A percentile compares a stretch with the other conserved stretches of the same genome.
Conservation (phyloP, 1,140 invertebrate genomes). For the Drosophila sulfurigaster region DNA sequence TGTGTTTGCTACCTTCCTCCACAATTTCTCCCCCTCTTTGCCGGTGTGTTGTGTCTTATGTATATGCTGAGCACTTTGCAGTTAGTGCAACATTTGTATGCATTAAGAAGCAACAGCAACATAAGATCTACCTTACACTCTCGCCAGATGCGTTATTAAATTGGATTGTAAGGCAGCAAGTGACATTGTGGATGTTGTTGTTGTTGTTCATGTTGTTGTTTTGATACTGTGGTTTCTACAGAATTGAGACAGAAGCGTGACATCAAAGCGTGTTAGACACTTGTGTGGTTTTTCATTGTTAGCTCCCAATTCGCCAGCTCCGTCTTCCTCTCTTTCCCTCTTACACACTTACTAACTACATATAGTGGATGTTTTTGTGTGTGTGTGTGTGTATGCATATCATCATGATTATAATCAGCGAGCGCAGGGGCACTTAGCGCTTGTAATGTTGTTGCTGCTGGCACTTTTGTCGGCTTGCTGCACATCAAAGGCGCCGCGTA, state of each 20-base stretch:
- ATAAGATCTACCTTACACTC: conserved; percentile 45
- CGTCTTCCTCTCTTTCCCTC: background rate
- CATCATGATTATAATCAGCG: conserved; percentile 76
- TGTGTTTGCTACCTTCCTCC: conserved; percentile 10
- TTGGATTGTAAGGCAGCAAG: conserved; percentile 24
- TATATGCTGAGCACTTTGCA: conserved; percentile 61
- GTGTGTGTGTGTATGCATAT: conserved; percentile 60
- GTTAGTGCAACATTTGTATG: conserved; percentile 77
- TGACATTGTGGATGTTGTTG: conserved; percentile 1
- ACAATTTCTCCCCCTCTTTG: background rate
- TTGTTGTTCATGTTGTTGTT: background rate
- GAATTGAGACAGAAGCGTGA: conserved; percentile 17
- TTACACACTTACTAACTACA: background rate
- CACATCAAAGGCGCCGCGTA: conserved; percentile 81
- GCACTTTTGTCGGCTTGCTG: conserved; percentile 78
- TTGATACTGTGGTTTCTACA: conserved; percentile 13
- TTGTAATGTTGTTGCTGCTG: conserved; percentile 75
- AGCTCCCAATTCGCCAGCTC: conserved; percentile 10
- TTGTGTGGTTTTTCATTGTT: conserved; percentile 48
- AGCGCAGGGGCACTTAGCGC: conserved; percentile 71
- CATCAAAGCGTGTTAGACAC: conserved; percentile 51
- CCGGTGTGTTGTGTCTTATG: background rate
- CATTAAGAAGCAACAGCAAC: conserved; percentile 59
- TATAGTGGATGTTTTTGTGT: conserved; percentile 6
- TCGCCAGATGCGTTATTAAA: conserved; percentile 24